Evolutionary conservation across 2,113 vertebrate species (phyloP).

Genomic region (Furnarius figulus): DNA sequence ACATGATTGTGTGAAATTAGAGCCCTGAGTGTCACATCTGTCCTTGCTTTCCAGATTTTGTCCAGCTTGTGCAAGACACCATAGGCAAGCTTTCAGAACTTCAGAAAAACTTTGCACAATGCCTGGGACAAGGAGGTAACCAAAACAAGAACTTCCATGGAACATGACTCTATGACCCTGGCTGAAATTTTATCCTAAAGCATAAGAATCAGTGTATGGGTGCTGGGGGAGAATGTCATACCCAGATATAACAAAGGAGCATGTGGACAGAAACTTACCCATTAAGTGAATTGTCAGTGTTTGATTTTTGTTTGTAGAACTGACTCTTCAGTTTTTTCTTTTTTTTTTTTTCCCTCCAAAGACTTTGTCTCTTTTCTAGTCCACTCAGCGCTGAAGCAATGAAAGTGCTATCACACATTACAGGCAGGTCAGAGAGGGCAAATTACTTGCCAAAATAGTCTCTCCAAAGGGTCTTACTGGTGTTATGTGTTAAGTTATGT

Average conservation of each 20-base stretch:
- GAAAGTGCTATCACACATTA: constrained; percentile 30
- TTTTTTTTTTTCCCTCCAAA: not conserved
- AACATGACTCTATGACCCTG: fast-evolving
- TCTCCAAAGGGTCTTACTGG: constrained; percentile 39
- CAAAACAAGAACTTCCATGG: not conserved
- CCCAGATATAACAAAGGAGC: not conserved
- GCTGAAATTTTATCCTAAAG: not conserved
- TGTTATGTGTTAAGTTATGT: constrained; percentile 43
- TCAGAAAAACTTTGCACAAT: not conserved
- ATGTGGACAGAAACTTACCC: not conserved
- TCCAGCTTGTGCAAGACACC: fast-evolving
- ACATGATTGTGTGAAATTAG: not conserved
- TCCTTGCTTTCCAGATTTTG: not conserved
- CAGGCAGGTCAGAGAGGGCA: constrained; percentile 57
- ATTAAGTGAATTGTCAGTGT: not conserved
- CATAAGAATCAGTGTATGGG: not conserved
- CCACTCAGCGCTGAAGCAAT: constrained; percentile 4
- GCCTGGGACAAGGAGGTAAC: not conserved
- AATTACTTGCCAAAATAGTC: constrained; percentile 64
- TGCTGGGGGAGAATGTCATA: too few relatives aligned
- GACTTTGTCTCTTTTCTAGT: constrained; percentile 8
- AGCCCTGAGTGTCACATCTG: not conserved
- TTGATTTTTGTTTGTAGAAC: not conserved
- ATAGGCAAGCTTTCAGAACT: fast-evolving
- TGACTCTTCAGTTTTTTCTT: not conserved